phyloP scores from a whole-genome alignment of 2,888 invertebrate genomes.

The Leucania comma region DNA sequence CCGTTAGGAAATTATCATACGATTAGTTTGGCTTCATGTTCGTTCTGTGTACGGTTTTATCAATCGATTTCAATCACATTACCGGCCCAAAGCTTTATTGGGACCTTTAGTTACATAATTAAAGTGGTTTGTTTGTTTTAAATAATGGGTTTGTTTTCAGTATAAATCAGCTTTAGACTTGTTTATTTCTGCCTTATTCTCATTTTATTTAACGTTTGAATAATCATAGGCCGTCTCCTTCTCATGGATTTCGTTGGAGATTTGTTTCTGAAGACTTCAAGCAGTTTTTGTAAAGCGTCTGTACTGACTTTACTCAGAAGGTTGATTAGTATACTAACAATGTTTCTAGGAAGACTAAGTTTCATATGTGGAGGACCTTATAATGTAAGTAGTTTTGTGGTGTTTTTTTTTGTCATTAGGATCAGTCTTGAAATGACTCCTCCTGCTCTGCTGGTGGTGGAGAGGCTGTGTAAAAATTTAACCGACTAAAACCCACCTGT shows the following conservation, averaged over 20 bases:
- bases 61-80: conserved; percentile 49
- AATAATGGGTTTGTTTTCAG: conserved; percentile 15
- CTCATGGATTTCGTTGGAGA: not conserved
- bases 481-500: too few relatives aligned
- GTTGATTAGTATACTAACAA: too few relatives aligned
- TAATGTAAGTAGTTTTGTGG: too few relatives aligned
- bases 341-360: too few relatives aligned
- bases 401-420: too few relatives aligned
- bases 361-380: too few relatives aligned
- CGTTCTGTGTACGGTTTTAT: conserved; percentile 40
- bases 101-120: conserved; percentile 47
- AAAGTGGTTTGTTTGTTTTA: conserved; percentile 41
- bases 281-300: too few relatives aligned
- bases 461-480: too few relatives aligned
- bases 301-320: too few relatives aligned
- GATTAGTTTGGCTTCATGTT: conserved; percentile 50
- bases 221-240: not conserved
- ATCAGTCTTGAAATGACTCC: too few relatives aligned
- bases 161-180: not conserved
- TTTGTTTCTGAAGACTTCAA: too few relatives aligned
- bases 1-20: conserved; percentile 65
- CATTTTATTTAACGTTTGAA: not conserved
- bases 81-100: conserved; percentile 34
- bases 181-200: conserved; percentile 12
- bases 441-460: too few relatives aligned